Evolutionary conservation across 2,888 invertebrate species (phyloP), one percentile per base, ranked within the genome.

Genomic region (Dryobotodes eremita): DNA sequence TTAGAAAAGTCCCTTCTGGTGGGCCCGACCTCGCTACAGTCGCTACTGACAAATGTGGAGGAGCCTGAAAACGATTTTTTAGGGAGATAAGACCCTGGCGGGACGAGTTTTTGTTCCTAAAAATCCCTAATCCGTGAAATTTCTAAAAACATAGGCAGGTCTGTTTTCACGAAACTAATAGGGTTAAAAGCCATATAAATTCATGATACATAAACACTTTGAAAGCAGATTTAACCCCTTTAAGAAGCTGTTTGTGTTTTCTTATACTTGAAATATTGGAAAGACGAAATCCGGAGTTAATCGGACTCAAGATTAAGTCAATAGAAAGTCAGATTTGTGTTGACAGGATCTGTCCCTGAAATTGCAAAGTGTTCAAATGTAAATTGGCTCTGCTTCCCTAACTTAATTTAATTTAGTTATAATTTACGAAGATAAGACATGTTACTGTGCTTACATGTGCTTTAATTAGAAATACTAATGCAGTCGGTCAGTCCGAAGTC

Each of bases 281-380:
- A 59, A 57, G 53, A 53, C 26, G 50, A 42, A 72, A 72, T 80
- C 50, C 23, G 10, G 70, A 72, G 69, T 80, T 66, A 80, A 75
- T 84, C 71, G 50, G 46, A 72, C 64, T 84, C 36, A 36, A 61
- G 64, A 69, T 69, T 17, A 65, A 69, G 70, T 83, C 83, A 82
- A 78, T 82, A 70, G 53, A 83, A 71, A 83, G 64, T 55, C 69
- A 78, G 73, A 79, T 79, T 83, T 66, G 70, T 70, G 64, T 83
- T 62, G 50, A 66, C 61, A 68, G 50, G 57, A 46, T 74, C 74
- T 57, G 20, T 79, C 71, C 48, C 23, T 11, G 42, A 73, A 77
- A 73, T 75, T 64, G 26, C 68, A 31, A 83, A 83, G 59, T 61
- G 31, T 69, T 64, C 20, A 71, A 64, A 81, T 75, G 46, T 61